A percentile compares a stretch with the other conserved stretches of the same genome.
Conservation (phyloP, 2,888 invertebrate species). For the Scaptomyza cyrtandrae region DNA sequence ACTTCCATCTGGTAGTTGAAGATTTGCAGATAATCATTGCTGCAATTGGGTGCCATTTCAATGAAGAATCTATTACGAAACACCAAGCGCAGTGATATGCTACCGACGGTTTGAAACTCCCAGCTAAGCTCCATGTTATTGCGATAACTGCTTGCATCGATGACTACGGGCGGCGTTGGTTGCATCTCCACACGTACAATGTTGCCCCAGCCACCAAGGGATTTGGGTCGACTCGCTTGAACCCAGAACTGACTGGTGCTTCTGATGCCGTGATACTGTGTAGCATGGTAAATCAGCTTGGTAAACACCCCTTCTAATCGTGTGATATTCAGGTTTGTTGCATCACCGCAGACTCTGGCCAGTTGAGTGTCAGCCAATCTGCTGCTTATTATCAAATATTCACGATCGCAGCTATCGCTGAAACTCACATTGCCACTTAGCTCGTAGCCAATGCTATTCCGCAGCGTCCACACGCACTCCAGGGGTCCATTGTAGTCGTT, state of each 20-base stretch:
- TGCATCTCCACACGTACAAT: constrained; percentile 82
- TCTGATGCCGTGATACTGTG: constrained; percentile 54
- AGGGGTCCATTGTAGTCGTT: constrained; percentile 80
- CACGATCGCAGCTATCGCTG: constrained; percentile 86
- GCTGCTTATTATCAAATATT: constrained; percentile 85
- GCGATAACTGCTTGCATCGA: constrained; percentile 85
- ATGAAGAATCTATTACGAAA: constrained; percentile 91
- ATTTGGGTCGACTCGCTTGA: constrained; percentile 17
- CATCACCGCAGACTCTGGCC: constrained; percentile 86
- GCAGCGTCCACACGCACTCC: constrained; percentile 90
- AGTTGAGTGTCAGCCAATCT: constrained; percentile 82
- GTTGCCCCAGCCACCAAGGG: constrained; percentile 86
- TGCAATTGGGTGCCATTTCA: constrained; percentile 89
- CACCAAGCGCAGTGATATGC: constrained; percentile 87
- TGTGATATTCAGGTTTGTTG: constrained; percentile 37
- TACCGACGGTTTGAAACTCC: constrained; percentile 88
- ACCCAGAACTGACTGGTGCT: constrained; percentile 56
- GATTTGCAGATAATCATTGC: constrained; percentile 90
- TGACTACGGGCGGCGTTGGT: constrained; percentile 26
- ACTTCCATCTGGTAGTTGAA: constrained; percentile 85
- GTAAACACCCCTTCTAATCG: constrained; percentile 81
- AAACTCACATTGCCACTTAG: constrained; percentile 86
- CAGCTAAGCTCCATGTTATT: constrained; percentile 92
- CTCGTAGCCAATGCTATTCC: constrained; percentile 60
- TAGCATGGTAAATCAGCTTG: constrained; percentile 89